Evolutionary conservation across 1,140 invertebrate species (phyloP).

Genomic region (Atta cephalotes): DNA sequence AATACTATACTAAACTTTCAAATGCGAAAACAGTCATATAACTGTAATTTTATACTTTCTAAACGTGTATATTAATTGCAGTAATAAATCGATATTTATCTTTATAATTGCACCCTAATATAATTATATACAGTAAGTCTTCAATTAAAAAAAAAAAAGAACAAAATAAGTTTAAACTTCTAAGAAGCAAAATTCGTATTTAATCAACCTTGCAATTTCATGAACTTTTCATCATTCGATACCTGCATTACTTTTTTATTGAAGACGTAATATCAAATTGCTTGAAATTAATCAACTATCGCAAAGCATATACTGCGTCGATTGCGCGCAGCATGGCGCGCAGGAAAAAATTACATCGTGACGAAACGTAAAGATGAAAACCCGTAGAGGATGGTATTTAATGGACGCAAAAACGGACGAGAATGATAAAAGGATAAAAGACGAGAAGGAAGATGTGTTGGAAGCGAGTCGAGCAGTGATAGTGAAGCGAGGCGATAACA

Average conservation of each 20-base stretch:
- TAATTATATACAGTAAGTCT: neutral
- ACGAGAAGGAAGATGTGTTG: slow-evolving; percentile 20
- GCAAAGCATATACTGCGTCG: neutral
- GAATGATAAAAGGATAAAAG: neutral
- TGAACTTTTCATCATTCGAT: neutral
- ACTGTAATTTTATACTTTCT: neutral
- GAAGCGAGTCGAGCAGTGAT: neutral
- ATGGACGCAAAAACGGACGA: neutral
- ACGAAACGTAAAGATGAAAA: slow-evolving; percentile 10
- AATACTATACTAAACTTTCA: too few species aligned
- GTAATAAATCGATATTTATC: neutral
- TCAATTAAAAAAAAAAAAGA: neutral
- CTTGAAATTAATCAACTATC: slow-evolving; percentile 4
- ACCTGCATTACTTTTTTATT: neutral
- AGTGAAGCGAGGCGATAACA: slow-evolving; percentile 8
- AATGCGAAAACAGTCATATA: too few species aligned
- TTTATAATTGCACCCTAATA: too few species aligned
- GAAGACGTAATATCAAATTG: neutral
- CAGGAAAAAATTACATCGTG: neutral
- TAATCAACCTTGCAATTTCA: neutral
- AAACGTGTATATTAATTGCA: neutral
- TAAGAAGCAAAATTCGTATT: neutral
- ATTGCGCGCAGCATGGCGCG: neutral
- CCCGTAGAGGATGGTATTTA: neutral
- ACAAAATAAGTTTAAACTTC: neutral